Conservation (phyloP, 2,113 vertebrate genomes). For the Oceanites oceanicus region DNA sequence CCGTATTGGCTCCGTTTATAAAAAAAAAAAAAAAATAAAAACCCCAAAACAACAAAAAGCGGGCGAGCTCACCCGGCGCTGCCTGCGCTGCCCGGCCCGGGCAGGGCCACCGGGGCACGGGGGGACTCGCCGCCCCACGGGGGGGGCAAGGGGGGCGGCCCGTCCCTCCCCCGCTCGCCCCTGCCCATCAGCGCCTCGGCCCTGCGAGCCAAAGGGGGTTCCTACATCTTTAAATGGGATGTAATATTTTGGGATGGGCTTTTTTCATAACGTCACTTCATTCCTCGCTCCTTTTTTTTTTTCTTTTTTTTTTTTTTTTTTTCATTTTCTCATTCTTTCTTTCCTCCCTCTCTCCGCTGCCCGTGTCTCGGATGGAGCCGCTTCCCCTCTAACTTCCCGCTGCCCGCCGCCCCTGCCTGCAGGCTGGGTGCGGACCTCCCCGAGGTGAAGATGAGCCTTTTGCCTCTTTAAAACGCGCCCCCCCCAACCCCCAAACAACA, state of each 20-base stretch:
- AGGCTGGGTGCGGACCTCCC: no score
- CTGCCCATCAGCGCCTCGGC: not conserved
- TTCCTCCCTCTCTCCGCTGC: no score
- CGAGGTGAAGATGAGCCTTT: no score
- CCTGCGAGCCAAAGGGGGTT: slow-evolving; percentile 20
- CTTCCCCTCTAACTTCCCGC: no score
- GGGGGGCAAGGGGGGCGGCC: no score
- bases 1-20: not conserved
- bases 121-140: no score
- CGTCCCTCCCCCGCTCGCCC: not conserved
- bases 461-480: no score
- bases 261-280: slow-evolving; percentile 82
- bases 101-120: not conserved
- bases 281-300: slow-evolving; percentile 59
- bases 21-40: not conserved
- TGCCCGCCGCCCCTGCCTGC: no score
- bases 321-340: no score
- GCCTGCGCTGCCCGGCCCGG: not conserved
- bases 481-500: no score
- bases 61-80: not conserved
- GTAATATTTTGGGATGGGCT: slow-evolving; percentile 75
- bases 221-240: slow-evolving; percentile 81
- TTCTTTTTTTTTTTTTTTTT: no score
- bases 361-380: no score
- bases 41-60: not conserved